Base-by-base conservation (phyloP, 2,797 vertebrate species). In the Tenualosa thibaudeaui region DNA sequence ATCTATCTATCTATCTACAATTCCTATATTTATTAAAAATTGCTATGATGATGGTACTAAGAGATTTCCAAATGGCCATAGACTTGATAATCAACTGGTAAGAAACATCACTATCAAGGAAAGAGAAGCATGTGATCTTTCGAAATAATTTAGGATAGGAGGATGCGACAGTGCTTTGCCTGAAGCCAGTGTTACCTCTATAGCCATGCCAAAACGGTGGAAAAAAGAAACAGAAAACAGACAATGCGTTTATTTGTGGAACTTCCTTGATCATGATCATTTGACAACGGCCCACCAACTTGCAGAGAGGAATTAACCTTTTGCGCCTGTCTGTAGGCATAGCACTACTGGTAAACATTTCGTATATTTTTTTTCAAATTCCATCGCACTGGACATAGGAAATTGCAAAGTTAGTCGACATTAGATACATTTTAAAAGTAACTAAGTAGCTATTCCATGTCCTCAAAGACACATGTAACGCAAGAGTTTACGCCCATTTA, bases 51-150 rank as follows among this genome's bases (percentile, higher is more conserved):
- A 37, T 68, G 12, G 37, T 17, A 12, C 13, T 75, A 17, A 43
- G 31, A 40, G 56, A 15, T 75, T 40, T 13, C 37, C 37, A 75
- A 75, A 75, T 78, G 71, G 40, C 40, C 17, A 7, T 46, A 78
- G 40, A 4, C 40, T 7, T 78, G 40, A 78, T 75, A 40, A 78
- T 43, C 71, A 78, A 81, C 83, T 89, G 81, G 53, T 78, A 43
- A 7, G 68, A 75, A 75, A 40, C 71, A 78, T 17, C 71, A 78
- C 71, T 78, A 43, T 40, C 0, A 17, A 22, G 71, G 71, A 37
- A 43, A 46, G 26, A 22, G 71, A 19, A n/a, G 40, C 71, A 78
- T 43, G 71, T 46, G 65, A 78, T 78, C 37, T 43, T 43, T 78
- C 71, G 40, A 46, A 78, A 78, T 78, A 78, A 78, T 78, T 78